Conservation (phyloP, 2,797 vertebrate genomes). For the Cirrhinus mrigala region DNA sequence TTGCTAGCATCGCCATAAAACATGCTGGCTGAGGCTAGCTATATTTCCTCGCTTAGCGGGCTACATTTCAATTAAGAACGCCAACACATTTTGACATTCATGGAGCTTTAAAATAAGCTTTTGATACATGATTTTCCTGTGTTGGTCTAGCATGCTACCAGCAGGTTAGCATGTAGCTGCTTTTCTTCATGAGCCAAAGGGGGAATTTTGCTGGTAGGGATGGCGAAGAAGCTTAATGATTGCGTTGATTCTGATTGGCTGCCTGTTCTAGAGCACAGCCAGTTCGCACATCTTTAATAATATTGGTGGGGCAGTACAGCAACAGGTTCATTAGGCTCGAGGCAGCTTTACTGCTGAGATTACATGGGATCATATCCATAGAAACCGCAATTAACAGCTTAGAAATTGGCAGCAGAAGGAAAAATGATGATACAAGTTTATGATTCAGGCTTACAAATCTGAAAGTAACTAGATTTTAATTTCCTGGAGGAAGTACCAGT, state of each 20-base stretch:
- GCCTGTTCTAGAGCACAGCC: conserved; percentile 40
- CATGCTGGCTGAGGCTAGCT: conserved; percentile 72
- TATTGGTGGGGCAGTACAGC: conserved; percentile 29
- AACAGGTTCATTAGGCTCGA: conserved; percentile 55
- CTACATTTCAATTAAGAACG: conserved; percentile 81
- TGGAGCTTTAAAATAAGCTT: conserved; percentile 81
- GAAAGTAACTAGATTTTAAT: not conserved
- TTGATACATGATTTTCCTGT: conserved; percentile 80
- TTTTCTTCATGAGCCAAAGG: conserved; percentile 70
- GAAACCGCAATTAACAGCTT: conserved; percentile 33
- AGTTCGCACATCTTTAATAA: conserved; percentile 29
- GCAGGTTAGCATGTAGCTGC: conserved; percentile 59
- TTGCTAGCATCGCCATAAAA: conserved; percentile 76
- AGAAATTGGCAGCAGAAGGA: conserved; percentile 30
- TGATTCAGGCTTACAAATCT: conserved; percentile 32
- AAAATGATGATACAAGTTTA: conserved; percentile 23
- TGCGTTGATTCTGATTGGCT: conserved; percentile 67
- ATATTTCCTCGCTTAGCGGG: conserved; percentile 72
- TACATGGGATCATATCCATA: conserved; percentile 40
- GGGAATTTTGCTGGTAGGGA: conserved; percentile 62
- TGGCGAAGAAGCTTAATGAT: conserved; percentile 66
- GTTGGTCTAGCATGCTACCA: conserved; percentile 74
- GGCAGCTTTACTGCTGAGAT: conserved; percentile 30
- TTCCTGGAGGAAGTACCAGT: not conserved
- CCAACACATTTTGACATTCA: conserved; percentile 82